Percentiles rank a stretch among this genome's conserved stretches.
These are phyloP conservation scores for Parotia lawesii DNA, from an alignment of 2,113 vertebrate species.

Conservation along the genomic window DNA sequence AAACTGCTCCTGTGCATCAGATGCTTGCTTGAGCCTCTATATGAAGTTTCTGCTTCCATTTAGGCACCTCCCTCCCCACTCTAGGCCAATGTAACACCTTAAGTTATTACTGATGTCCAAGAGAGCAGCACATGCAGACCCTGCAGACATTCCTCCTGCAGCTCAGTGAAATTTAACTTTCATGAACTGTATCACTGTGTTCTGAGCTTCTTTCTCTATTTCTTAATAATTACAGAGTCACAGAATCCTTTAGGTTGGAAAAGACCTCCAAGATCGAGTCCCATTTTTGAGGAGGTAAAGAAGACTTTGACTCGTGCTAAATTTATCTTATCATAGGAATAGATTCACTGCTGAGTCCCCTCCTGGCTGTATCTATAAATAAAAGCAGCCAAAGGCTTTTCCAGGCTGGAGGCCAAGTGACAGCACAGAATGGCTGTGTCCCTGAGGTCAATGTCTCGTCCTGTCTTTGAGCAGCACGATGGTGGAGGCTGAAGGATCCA, in stretches of 20 bases:
- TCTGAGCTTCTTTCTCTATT: not conserved
- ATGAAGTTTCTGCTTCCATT: not conserved
- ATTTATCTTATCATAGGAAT: not conserved
- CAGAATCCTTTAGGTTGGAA: not conserved
- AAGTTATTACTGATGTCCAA: not conserved
- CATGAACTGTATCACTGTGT: not conserved
- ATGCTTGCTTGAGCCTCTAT: not conserved
- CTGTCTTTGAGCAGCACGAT: not conserved
- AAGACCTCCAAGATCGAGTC: rapidly evolving
- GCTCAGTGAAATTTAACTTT: not conserved
- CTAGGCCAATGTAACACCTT: not conserved
- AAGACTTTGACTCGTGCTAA: not conserved
- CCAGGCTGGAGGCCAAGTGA: not conserved
- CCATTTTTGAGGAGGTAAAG: not conserved
- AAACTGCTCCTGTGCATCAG: not conserved
- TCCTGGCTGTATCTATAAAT: not conserved
- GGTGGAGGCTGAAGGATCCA: not conserved
- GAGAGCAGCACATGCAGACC: not conserved
- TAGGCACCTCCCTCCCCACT: not conserved
- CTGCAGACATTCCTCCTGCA: not conserved
- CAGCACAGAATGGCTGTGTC: not conserved
- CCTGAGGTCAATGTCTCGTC: not conserved
- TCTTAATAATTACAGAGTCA: not conserved
- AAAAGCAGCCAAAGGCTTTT: not conserved
- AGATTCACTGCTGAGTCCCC: not conserved